These are phyloP conservation scores for Chrosomus eos DNA, from an alignment of 2,797 vertebrate species.

Conservation along the genomic window DNA sequence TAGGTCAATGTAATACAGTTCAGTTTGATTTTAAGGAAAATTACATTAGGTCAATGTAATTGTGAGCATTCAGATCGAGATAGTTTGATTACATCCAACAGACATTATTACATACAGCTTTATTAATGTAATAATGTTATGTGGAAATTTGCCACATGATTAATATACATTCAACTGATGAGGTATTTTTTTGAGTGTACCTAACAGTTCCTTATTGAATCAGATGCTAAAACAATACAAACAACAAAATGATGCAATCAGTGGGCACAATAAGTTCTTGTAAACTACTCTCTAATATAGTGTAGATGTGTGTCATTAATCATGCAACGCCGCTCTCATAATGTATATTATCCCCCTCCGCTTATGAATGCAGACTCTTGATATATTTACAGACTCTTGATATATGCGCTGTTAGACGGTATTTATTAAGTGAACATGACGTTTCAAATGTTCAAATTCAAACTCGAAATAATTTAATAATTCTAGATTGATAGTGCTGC, in stretches of 20 bases:
- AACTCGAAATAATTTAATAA: slow-evolving; percentile 60
- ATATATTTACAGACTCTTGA: slow-evolving; percentile 5
- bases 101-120: no score
- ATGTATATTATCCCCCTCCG: neutral
- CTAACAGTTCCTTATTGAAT: neutral
- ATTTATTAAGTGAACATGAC: slow-evolving; percentile 10
- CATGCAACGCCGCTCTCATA: neutral
- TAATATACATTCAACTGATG: no score
- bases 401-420: neutral
- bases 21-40: no score
- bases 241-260: neutral
- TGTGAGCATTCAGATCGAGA: no score
- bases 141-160: no score
- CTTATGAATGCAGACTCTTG: neutral
- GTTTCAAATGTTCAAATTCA: slow-evolving; percentile 50
- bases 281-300: neutral
- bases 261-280: neutral
- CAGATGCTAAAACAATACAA: neutral
- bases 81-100: no score
- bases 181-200: no score
- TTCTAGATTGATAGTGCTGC: slow-evolving; percentile 63
- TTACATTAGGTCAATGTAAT: no score
- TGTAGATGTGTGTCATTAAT: neutral
- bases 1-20: no score
- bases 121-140: no score